Base-by-base conservation (phyloP, 2,888 invertebrate species). In the Auanema sp. region DNA sequence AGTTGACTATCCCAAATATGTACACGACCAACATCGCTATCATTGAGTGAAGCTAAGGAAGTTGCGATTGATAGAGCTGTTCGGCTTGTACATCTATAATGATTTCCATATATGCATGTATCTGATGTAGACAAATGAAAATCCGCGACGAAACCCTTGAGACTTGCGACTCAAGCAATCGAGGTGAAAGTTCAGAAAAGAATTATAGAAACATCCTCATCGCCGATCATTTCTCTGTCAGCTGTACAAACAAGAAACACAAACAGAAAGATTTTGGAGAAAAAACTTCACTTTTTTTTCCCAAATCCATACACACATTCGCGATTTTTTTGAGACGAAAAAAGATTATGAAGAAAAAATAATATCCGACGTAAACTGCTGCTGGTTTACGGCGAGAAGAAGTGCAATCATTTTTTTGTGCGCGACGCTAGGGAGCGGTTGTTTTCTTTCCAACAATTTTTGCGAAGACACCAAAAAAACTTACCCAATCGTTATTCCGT, bases 1-100 rank as follows among this genome's bases (percentile, higher is more conserved):
- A 77, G 62, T 6, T 66, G 56, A 11, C 76, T 69, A 53, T 81
- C 71, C 75, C 78, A 78, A 49, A 81, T 73, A 43, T 66, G 69
- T 53, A 81, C 47, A 18, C 66, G 64, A 21, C 71, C 66, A 18
- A 81, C 47, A 3, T 43, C 41, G 18, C 69, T 77, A n/a, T 71
- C 71, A 60, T 80, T 81, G 42, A 82, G 60, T 1, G 70, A 56
- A 25, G 58, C 53, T 23, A 81, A 65, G 16, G 77, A 66, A 10
- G 65, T 65, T 69, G 68, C 69, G 14, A 81, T 55, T 1, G 71
- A 47, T 12, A 72, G 71, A 61, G 78, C 65, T 1, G 69, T 61
- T 8, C 71, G 71, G 6, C 69, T 65, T 47, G 77, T 74, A 65
- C 81, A 81, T 49, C 69, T 68, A 18, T 1, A 1, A 47, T 47